Conservation (phyloP, 2,797 vertebrate genomes). For the Brotula barbata region DNA sequence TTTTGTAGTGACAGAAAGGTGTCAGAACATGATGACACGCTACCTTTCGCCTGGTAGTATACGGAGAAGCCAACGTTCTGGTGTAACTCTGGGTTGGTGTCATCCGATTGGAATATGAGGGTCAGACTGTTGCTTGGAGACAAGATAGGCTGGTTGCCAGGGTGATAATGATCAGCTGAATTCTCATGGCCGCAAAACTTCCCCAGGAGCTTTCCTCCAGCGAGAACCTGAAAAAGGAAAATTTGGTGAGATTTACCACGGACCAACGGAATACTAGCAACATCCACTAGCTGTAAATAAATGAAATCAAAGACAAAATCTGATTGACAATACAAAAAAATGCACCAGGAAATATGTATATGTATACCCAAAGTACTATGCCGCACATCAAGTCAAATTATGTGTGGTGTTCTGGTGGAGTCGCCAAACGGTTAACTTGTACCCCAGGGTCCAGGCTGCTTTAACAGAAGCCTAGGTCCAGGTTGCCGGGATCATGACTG, state of each 20-base stretch:
- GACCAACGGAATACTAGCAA: not conserved
- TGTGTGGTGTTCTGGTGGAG: not conserved
- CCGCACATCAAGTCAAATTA: not conserved
- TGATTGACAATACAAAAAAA: not conserved
- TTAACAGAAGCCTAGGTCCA: too few species aligned
- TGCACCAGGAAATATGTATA: not conserved
- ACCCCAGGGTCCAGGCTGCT: not conserved
- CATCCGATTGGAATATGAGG: constrained; percentile 69
- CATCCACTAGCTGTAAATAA: not conserved
- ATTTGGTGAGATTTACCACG: not conserved
- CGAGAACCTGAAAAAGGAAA: constrained; percentile 64
- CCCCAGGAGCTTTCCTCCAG: constrained; percentile 63
- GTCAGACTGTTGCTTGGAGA: constrained; percentile 75
- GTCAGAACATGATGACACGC: not conserved
- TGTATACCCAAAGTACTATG: too few species aligned
- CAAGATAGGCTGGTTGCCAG: constrained; percentile 70
- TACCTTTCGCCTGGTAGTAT: constrained; percentile 77
- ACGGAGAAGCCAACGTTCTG: constrained; percentile 72
- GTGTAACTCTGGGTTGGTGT: constrained; percentile 61
- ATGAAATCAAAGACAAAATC: not conserved
- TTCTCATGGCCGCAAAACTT: constrained; percentile 79
- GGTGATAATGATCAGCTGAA: constrained; percentile 70
- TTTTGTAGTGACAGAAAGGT: not conserved
- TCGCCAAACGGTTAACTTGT: not conserved
- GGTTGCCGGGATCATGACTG: too few species aligned